Conservation (phyloP, 2,113 vertebrate genomes). For the Anhinga anhinga region DNA sequence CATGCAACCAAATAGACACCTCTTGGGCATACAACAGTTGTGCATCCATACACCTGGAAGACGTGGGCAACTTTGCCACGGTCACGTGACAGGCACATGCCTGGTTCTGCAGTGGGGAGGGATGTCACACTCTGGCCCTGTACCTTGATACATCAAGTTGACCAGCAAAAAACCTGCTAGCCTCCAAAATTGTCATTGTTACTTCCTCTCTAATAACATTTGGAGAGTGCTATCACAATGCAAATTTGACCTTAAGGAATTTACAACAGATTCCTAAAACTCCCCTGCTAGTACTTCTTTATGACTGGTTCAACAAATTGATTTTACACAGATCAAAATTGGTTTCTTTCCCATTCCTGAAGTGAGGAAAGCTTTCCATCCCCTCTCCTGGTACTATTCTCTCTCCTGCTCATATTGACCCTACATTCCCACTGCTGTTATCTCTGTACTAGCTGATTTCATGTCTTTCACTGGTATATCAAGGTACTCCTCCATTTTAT, state of each 20-base stretch:
- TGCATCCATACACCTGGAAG: neutral
- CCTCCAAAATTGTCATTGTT: neutral
- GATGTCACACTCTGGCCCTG: neutral
- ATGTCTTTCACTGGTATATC: neutral
- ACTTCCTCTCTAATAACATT: neutral
- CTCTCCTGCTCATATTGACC: neutral
- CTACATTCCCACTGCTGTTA: neutral
- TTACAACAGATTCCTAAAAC: neutral
- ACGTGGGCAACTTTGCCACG: rapidly evolving
- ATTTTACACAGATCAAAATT: neutral
- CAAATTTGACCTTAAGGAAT: neutral
- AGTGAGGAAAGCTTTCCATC: neutral
- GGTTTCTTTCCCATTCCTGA: neutral
- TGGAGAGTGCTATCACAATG: neutral
- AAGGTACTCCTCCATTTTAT: neutral
- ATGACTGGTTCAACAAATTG: neutral
- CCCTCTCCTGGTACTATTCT: neutral
- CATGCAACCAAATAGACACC: neutral
- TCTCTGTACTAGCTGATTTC: neutral
- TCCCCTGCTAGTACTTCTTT: neutral
- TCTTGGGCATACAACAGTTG: neutral
- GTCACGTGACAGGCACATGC: rapidly evolving
- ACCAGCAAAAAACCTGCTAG: neutral
- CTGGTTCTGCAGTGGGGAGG: neutral
- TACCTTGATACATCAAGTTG: neutral